phyloP scores from a whole-genome alignment of 2,797 vertebrate genomes.

The Lophius americanus region DNA sequence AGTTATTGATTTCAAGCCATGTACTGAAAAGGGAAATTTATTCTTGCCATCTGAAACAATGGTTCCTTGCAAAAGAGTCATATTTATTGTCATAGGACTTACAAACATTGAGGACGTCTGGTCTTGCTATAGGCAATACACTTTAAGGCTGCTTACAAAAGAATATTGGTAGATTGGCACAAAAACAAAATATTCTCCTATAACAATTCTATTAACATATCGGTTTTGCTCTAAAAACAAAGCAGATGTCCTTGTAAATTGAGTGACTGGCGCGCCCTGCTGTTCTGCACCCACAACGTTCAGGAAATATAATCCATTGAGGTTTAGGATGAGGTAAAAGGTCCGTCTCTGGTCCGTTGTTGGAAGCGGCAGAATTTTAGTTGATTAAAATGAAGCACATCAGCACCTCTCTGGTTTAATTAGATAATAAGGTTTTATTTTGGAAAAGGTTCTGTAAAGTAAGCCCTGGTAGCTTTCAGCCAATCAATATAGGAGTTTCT shows the following conservation, averaged over 20 bases:
- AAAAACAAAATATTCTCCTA: neutral
- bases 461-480: neutral
- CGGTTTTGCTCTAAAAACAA: no score
- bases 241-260: neutral
- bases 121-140: neutral
- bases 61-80: fast-evolving
- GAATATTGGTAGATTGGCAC: neutral
- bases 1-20: neutral
- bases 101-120: neutral
- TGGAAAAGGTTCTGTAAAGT: neutral
- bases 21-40: constrained; percentile 38
- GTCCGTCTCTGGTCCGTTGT: neutral
- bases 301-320: neutral
- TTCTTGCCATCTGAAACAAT: neutral
- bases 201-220: neutral
- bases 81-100: neutral
- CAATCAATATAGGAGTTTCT: neutral
- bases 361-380: neutral
- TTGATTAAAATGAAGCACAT: neutral
- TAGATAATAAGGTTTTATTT: neutral
- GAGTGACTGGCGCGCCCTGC: constrained; percentile 36
- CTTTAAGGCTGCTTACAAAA: neutral
- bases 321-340: no score
- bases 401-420: neutral
- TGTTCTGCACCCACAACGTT: constrained; percentile 13